Evolutionary conservation across 2,888 invertebrate genomes (phyloP).

Genomic region (Hymenopus coronatus): DNA sequence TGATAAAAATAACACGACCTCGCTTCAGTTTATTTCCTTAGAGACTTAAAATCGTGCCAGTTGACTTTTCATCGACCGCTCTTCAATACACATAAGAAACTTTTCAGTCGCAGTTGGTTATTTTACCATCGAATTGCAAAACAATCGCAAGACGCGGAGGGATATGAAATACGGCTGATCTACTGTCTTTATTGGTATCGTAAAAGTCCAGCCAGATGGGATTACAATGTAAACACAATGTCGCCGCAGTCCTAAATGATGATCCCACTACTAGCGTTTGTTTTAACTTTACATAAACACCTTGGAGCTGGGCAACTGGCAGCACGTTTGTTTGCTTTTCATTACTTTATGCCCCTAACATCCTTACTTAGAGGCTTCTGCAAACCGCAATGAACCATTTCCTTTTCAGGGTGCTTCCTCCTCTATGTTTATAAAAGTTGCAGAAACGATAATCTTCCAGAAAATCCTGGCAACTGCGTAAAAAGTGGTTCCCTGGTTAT

Average conservation of each 20-base stretch:
- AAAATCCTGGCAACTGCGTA: no score
- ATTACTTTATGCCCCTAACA: background rate
- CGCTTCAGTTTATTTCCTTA: background rate
- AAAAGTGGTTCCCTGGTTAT: no score
- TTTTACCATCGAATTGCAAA: background rate
- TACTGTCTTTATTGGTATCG: background rate
- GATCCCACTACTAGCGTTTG: background rate
- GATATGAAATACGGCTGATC: background rate
- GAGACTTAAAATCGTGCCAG: no score
- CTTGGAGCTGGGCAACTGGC: background rate
- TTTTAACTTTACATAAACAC: background rate
- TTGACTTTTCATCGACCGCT: background rate
- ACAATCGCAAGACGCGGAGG: background rate
- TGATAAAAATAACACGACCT: no score
- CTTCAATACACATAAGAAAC: background rate
- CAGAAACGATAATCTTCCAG: no score
- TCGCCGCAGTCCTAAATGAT: background rate
- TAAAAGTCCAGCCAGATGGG: background rate
- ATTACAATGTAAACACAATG: background rate
- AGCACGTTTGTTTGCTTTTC: background rate
- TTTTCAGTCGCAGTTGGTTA: background rate
- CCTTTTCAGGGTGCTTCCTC: background rate
- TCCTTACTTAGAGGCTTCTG: background rate
- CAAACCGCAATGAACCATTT: background rate
- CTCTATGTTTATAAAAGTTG: background rate